Evolutionary conservation across 2,113 vertebrate species (phyloP), one percentile per base, ranked within the genome.

Genomic region (Dicerorhinus sumatrensis): DNA sequence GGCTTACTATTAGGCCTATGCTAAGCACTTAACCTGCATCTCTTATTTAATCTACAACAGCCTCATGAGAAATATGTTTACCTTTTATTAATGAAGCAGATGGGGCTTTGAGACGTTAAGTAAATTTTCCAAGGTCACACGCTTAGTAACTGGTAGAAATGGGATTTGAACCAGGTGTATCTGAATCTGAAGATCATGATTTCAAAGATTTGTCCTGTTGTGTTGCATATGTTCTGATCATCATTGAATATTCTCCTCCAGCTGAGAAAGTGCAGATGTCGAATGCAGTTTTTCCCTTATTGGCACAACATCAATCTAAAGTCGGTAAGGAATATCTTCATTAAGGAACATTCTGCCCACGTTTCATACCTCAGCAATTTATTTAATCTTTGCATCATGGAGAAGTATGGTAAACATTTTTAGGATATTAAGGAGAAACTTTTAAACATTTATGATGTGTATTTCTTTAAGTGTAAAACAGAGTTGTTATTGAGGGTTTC

Each of bases 41-140:
- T 92, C 36, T 91, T n/a, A 81, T 81, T 72, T 73, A 56, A 82
- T 73, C 92, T 76, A 58, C 14, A 81, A 39, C 9, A 39, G 14
- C 54, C 33, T 87, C 75, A 48, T 39, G n/a, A 79, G 69, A 95
- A 76, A 75, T 62, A 46, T 33, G 27, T 93, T 89, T 89, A 16
- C 54, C 51, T 97, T 89, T 86, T 80, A 80, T 70, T 80, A 65
- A 63, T 95, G 83, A 94, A 80, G 33, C 18, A 80, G 90, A 42
- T 39, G 5, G 54, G 42, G n/a, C 83, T 60, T 58, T 42, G 60
- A 72, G 36, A 62, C 70, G 48, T 63, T 90, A 90, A 81, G 29
- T 72, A 80, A 75, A 73, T 75, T 91, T 92, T 42, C 56, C 31
- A 79, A 82, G 58, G 85, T n/a, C 72, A 70, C 7, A 33, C 16